Base-by-base conservation (phyloP, 30 jellyfish, hydroid and myxozoan species). In the Turritopsis rubra region DNA sequence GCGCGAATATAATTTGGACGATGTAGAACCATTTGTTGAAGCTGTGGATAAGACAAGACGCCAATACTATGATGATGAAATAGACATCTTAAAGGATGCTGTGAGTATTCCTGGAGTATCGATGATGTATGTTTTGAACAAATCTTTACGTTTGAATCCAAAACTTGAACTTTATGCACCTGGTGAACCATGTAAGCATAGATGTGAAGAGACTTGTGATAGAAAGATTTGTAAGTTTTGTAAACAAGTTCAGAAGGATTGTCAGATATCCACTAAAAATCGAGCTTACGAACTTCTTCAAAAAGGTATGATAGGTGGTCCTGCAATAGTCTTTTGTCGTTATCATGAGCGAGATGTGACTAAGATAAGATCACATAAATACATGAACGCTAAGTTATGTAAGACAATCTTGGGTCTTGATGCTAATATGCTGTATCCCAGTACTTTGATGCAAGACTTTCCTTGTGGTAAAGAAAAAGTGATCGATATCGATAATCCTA, bases 51-150 rank as follows among this genome's bases (percentile, higher is more conserved):
- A 78, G 23, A 78, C 85, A 7, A 29, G 85, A 29, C 31, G 29
- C 7, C 80, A 28, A 52, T 52, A 78, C 31, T 78, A 78, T 21
- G 80, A n/a, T 78, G 85, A 78, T 78, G 80, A 78, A 52, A 52
- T 78, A 26, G 85, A 78, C 80, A 52, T 78, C 28, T 78, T 29
- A 16, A 78, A 78, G 31, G 85, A 78, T 78, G 85, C 80, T 78
- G 81, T 78, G 13, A 28, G 81, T 52, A 78, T 78, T 5, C 85
- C 85, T 1, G 85, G 85, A 1, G 29, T 29, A 20, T 78, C 79
- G 31, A 21, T 19, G 52, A 16, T 16, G 85, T 52, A 52, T 8
- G 52, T 31, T 8, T 26, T 28, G 29, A 78, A 78, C 80, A 77
- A 21, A 16, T 78, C 21, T 5, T 16, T 25, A 16, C 5, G 23